Evolutionary conservation across 2,113 vertebrate genomes (phyloP).

Genomic region (Varanus komodoensis): DNA sequence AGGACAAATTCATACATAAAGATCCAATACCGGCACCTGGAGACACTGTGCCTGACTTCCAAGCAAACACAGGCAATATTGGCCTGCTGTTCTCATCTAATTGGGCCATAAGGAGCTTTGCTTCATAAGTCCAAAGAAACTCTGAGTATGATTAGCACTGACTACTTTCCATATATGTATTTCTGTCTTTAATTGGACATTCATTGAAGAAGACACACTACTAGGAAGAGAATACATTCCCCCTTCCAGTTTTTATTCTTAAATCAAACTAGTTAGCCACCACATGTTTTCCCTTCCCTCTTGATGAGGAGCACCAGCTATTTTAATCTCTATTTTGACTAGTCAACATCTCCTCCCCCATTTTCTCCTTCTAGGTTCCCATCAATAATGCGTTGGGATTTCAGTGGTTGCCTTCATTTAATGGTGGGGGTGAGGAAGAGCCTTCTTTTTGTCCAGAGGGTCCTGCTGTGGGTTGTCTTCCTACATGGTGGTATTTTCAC

Average conservation of each 20-base stretch:
- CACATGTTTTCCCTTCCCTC: rapidly evolving
- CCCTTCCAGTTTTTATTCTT: not conserved
- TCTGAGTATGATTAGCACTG: not conserved
- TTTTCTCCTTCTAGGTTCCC: conserved; percentile 5
- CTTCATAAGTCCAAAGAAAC: conserved; percentile 5
- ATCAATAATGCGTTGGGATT: conserved; percentile 16
- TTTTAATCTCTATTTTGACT: conserved; percentile 18
- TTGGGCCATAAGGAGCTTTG: not conserved
- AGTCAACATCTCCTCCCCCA: not conserved
- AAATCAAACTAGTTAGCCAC: conserved; percentile 1
- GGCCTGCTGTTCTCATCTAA: not conserved
- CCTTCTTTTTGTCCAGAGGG: not conserved
- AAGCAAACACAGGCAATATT: not conserved
- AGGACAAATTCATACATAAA: not conserved
- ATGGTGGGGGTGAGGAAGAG: not conserved
- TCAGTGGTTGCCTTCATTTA: conserved; percentile 1
- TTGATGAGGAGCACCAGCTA: conserved; percentile 12
- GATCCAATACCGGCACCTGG: not conserved
- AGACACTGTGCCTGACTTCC: not conserved
- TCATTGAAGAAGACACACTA: not conserved
- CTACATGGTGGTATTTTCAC: rapidly evolving
- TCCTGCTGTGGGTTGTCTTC: not conserved
- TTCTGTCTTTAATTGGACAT: conserved; percentile 9
- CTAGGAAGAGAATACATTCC: not conserved
- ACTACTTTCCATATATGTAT: conserved; percentile 14